These are phyloP conservation scores for Vulpes vulpes DNA, from an alignment of 2,113 vertebrate genomes.

Conservation along the genomic window DNA sequence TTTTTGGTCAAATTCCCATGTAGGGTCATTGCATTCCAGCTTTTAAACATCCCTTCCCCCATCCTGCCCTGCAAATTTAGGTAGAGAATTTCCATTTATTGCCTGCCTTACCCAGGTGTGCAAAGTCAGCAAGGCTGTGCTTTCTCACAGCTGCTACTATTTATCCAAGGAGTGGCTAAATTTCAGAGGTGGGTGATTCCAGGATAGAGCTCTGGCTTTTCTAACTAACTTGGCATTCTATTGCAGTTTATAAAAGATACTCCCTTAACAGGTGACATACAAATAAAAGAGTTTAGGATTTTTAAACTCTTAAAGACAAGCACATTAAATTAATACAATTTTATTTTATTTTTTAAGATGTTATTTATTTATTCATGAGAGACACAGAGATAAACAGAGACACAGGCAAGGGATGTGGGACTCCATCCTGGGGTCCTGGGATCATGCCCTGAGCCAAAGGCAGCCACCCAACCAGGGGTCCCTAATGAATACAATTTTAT, in stretches of 20 bases:
- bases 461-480: too few species aligned
- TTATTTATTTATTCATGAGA: background rate
- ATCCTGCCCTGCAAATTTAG: background rate
- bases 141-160: slow-evolving; percentile 50
- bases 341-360: background rate
- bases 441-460: too few species aligned
- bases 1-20: background rate
- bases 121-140: background rate
- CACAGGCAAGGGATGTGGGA: too few species aligned
- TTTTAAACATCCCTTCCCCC: background rate
- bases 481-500: too few species aligned
- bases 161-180: background rate
- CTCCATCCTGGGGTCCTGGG: too few species aligned
- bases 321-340: background rate
- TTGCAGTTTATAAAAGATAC: background rate
- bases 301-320: slow-evolving; percentile 32
- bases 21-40: background rate
- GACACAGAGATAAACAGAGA: too few species aligned
- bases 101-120: background rate
- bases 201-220: slow-evolving; percentile 17
- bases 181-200: slow-evolving; percentile 50
- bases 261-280: background rate
- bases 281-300: background rate
- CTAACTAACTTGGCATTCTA: slow-evolving; percentile 36
- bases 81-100: background rate